Conservation (phyloP, 2,888 invertebrate genomes). For the Lepidochitona cinerea region DNA sequence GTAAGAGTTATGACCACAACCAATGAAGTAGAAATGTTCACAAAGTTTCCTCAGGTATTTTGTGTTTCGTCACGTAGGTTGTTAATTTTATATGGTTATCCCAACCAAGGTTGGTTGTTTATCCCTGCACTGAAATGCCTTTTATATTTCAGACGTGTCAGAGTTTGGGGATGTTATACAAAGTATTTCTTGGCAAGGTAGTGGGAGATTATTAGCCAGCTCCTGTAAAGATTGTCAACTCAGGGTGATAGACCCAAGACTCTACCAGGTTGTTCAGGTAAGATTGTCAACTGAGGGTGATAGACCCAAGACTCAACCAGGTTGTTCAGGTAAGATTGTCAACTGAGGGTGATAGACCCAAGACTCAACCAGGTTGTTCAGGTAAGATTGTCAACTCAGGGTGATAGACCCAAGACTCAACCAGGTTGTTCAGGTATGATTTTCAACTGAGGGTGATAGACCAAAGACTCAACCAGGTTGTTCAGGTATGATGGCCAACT, state of each 20-base stretch:
- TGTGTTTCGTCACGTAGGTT: no score
- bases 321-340: conserved; percentile 70
- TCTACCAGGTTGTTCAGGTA: conserved; percentile 47
- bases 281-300: conserved; percentile 69
- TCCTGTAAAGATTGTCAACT: conserved; percentile 72
- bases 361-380: conserved; percentile 44
- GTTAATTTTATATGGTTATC: no score
- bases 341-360: conserved; percentile 70
- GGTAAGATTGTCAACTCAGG: conserved; percentile 71
- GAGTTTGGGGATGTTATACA: conserved; percentile 84
- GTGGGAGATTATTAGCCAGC: conserved; percentile 85
- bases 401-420: conserved; percentile 69
- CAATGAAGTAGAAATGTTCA: no score
- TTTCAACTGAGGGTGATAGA: conserved; percentile 70
- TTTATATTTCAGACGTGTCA: not conserved
- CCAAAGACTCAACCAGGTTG: conserved; percentile 52
- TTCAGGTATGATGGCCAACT: conserved; percentile 71
- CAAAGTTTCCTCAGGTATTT: no score
- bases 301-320: conserved; percentile 65
- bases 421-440: conserved; percentile 60
- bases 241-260: conserved; percentile 69
- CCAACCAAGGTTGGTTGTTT: no score
- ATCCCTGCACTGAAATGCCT: no score
- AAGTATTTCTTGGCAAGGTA: conserved; percentile 90
- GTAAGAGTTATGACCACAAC: no score